Conservation (phyloP, 1,140 invertebrate genomes). For the Druon quercuslanigerum region DNA sequence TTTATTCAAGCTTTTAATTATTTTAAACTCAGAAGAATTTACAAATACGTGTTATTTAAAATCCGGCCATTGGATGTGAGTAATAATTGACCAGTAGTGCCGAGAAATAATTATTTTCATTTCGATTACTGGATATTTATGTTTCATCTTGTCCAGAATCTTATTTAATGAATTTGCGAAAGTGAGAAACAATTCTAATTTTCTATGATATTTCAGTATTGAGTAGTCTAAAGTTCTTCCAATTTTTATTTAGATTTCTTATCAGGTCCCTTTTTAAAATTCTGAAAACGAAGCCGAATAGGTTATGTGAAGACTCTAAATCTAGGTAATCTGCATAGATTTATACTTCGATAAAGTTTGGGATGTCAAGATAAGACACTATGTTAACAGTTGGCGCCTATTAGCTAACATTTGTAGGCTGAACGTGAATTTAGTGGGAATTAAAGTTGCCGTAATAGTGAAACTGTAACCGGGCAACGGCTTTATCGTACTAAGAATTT, state of each 20-base stretch:
- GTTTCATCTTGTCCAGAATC: no score
- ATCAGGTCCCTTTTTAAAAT: slow-evolving; percentile 22
- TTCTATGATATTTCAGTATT: no score
- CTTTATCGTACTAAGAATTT: no score
- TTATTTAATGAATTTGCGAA: no score
- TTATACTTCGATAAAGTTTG: slow-evolving; percentile 8
- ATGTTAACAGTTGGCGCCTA: slow-evolving; percentile 16
- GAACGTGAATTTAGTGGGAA: neutral
- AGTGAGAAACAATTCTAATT: no score
- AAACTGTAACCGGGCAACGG: neutral
- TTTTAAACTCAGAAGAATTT: no score
- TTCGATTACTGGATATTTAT: no score
- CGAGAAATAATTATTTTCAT: no score
- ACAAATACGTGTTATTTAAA: neutral
- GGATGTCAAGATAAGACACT: neutral
- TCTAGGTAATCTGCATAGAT: slow-evolving; percentile 19
- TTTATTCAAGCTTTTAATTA: no score
- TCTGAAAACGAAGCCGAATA: neutral
- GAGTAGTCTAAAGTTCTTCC: neutral
- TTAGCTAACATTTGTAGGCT: neutral
- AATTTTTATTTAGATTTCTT: slow-evolving; percentile 17
- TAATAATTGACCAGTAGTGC: neutral
- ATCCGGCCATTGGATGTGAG: neutral
- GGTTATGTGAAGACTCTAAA: slow-evolving; percentile 5
- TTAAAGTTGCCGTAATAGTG: neutral